phyloP scores from a whole-genome alignment of 1,140 invertebrate genomes.

The Caerostris darwini region DNA sequence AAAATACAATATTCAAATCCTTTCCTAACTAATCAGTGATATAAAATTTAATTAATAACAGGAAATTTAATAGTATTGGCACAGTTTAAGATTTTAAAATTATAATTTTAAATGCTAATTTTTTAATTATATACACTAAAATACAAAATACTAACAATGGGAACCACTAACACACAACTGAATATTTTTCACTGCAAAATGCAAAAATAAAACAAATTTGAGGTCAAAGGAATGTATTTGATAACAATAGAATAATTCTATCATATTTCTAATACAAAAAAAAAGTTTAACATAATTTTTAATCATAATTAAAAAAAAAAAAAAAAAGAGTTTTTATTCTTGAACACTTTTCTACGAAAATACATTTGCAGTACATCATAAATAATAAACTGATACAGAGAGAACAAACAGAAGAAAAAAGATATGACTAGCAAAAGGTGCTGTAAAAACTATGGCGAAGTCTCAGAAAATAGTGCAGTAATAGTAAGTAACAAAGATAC shows the following conservation, averaged over 20 bases:
- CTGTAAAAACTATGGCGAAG: conserved; percentile 50
- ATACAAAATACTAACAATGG: neutral
- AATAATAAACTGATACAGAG: neutral
- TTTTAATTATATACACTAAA: neutral
- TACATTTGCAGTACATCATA: neutral
- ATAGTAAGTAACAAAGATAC: conserved; percentile 7
- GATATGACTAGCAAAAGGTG: conserved; percentile 60
- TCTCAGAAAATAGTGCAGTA: conserved; percentile 12
- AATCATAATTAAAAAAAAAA: neutral
- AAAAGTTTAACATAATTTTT: neutral
- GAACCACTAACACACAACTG: neutral
- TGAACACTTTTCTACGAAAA: neutral
- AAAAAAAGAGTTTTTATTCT: neutral
- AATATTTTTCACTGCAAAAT: neutral
- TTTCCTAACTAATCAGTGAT: neutral
- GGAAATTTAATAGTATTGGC: neutral
- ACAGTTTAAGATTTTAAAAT: neutral
- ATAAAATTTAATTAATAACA: neutral
- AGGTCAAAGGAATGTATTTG: neutral
- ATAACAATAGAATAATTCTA: neutral
- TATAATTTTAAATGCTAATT: neutral
- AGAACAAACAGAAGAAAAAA: conserved; percentile 13
- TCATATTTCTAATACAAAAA: neutral
- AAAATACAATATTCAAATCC: too few species aligned
- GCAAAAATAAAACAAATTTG: neutral